Evolutionary conservation across 2,113 vertebrate genomes (phyloP).

Genomic region (Saguinus midas): DNA sequence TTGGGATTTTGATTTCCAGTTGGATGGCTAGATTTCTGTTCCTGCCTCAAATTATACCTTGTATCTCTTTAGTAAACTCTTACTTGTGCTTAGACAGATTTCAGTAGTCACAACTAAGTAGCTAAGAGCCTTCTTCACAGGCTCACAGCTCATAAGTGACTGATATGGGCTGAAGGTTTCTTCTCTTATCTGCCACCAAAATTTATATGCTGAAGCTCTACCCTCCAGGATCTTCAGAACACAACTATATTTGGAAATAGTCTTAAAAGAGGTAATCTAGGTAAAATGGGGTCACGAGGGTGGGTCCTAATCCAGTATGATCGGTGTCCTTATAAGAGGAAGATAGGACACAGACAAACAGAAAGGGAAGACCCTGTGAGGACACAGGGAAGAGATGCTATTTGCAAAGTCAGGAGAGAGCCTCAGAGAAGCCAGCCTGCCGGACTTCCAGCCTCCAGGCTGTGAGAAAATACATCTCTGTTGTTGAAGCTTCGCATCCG

Average conservation of each 20-base stretch:
- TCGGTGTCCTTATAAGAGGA: neutral
- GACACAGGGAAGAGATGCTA: neutral
- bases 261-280: neutral
- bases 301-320: neutral
- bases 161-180: accelerated
- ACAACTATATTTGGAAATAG: neutral
- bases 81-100: neutral
- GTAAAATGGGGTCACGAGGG: neutral
- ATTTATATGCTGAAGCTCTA: neutral
- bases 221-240: neutral
- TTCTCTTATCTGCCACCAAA: neutral
- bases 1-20: neutral
- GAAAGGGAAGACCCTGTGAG: neutral
- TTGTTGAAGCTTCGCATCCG: neutral
- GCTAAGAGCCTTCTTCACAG: neutral
- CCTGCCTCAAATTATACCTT: neutral
- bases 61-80: neutral
- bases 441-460: neutral
- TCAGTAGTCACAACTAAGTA: neutral
- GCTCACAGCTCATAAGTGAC: neutral
- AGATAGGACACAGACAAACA: neutral
- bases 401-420: neutral
- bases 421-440: neutral
- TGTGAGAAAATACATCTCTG: neutral
- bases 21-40: neutral